Evolutionary conservation across 2,888 invertebrate genomes (phyloP).

Genomic region (Xestia c-nigrum): DNA sequence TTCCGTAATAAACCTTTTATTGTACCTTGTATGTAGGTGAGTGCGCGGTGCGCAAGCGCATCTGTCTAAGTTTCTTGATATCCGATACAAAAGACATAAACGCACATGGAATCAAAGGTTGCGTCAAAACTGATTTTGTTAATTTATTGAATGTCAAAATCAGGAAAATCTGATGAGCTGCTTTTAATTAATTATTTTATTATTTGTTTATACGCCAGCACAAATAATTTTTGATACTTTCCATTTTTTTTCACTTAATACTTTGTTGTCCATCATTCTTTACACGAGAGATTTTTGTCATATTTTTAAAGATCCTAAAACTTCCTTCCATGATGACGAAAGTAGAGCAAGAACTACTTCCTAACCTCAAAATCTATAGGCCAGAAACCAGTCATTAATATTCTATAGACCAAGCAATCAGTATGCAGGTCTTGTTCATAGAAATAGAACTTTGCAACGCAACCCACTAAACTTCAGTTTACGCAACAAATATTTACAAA

Average conservation of each 20-base stretch:
- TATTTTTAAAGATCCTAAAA: background rate
- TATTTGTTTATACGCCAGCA: no score
- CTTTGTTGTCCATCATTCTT: background rate
- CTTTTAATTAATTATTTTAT: background rate
- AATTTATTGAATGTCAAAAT: background rate
- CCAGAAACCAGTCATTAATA: constrained; percentile 41
- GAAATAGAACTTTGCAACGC: constrained; percentile 44
- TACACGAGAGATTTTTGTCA: background rate
- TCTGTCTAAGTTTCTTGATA: background rate
- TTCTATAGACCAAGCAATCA: constrained; percentile 35
- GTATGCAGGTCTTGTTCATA: constrained; percentile 47
- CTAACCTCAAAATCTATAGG: constrained; percentile 41
- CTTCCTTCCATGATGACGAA: background rate
- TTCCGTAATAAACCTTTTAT: background rate
- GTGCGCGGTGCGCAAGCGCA: background rate
- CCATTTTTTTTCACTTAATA: background rate
- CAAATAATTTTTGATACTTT: background rate
- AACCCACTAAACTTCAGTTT: constrained; percentile 49
- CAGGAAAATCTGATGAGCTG: background rate
- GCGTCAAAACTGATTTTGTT: background rate
- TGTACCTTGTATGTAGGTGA: no score
- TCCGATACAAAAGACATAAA: constrained; percentile 35
- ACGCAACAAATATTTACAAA: constrained; percentile 56
- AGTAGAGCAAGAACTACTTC: constrained; percentile 7
- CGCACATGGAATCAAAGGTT: background rate